These are phyloP conservation scores for Phalacrocorax brasilianus DNA, from an alignment of 2,113 vertebrate species.

Conservation along the genomic window DNA sequence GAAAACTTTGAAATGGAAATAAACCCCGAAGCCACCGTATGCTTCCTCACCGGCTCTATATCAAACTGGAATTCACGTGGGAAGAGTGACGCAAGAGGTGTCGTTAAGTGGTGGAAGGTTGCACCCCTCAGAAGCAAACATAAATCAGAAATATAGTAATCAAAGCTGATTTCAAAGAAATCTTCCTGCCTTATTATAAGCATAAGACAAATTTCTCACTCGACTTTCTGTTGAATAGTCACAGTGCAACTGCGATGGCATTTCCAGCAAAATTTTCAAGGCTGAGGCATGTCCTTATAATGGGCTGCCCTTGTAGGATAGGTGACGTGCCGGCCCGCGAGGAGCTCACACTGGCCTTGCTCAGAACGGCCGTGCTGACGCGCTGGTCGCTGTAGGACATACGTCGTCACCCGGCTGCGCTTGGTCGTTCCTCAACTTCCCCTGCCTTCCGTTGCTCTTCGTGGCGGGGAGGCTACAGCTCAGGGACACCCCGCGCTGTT, in stretches of 20 bases:
- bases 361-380: rapidly evolving
- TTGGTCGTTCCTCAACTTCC: background rate
- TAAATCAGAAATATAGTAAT: background rate
- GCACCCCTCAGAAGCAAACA: background rate
- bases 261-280: background rate
- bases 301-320: background rate
- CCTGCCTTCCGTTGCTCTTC: background rate
- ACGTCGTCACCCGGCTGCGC: rapidly evolving
- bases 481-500: background rate
- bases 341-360: rapidly evolving
- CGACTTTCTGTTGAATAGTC: background rate
- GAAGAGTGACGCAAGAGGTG: background rate
- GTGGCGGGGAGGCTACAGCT: background rate
- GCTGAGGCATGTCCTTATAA: background rate
- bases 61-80: background rate
- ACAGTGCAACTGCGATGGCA: background rate
- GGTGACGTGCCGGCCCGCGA: background rate
- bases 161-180: background rate
- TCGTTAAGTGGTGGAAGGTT: background rate
- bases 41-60: background rate
- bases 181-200: background rate
- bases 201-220: background rate
- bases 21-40: background rate
- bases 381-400: background rate
- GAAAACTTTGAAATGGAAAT: background rate